Evolutionary conservation across 2,888 invertebrate species (phyloP).

Genomic region (Apamea crenata): DNA sequence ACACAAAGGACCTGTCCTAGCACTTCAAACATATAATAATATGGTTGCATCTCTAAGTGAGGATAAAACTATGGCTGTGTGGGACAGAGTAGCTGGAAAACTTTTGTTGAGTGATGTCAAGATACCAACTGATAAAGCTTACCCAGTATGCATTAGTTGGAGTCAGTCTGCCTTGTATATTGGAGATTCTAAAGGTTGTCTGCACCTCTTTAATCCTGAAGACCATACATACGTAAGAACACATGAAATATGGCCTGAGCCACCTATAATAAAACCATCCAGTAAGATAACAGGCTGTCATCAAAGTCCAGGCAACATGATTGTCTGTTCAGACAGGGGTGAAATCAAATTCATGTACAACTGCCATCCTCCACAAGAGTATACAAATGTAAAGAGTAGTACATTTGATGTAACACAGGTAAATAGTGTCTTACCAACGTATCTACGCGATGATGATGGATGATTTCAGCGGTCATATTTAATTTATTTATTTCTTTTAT

Average conservation of each 20-base stretch:
- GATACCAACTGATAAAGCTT: slow-evolving; percentile 82
- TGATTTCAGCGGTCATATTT: background rate
- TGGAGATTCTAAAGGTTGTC: slow-evolving; percentile 85
- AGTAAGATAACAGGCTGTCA: slow-evolving; percentile 85
- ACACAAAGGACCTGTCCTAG: slow-evolving; percentile 89
- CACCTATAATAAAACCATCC: slow-evolving; percentile 78
- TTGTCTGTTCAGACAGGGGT: slow-evolving; percentile 86
- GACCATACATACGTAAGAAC: slow-evolving; percentile 76
- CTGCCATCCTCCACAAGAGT: slow-evolving; percentile 84
- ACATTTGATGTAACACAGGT: slow-evolving; percentile 87
- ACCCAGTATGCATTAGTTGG: slow-evolving; percentile 86
- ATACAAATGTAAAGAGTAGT: slow-evolving; percentile 78
- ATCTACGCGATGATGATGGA: background rate
- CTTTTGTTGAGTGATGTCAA: slow-evolving; percentile 81
- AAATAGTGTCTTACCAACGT: slow-evolving; percentile 32
- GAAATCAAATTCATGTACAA: slow-evolving; percentile 87
- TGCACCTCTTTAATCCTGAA: slow-evolving; percentile 85
- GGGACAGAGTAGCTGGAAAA: slow-evolving; percentile 89
- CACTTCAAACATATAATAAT: slow-evolving; percentile 80
- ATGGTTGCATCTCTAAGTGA: slow-evolving; percentile 91
- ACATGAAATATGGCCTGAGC: slow-evolving; percentile 83
- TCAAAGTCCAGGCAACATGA: slow-evolving; percentile 83
- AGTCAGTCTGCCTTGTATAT: slow-evolving; percentile 83
- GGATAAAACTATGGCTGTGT: slow-evolving; percentile 90
- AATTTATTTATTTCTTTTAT: slow-evolving; percentile 34